Evolutionary conservation across 2,888 invertebrate species (phyloP).

Genomic region (Neoitamus cyanurus): DNA sequence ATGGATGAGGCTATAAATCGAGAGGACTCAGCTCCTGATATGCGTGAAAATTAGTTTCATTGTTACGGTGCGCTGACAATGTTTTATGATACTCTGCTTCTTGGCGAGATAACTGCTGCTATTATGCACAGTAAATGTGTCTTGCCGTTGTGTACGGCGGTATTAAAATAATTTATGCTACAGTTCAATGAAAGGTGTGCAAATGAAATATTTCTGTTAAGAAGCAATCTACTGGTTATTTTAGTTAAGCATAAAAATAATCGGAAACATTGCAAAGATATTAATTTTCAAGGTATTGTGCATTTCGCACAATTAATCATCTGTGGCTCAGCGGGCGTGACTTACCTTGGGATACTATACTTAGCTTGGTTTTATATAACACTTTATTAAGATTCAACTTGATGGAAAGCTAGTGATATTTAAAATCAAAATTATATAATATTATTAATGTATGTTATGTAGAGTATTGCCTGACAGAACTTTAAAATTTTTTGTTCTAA

Average conservation of each 20-base stretch:
- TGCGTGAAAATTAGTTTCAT: constrained; percentile 43
- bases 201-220: neutral
- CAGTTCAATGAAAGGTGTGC: neutral
- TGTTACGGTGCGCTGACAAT: constrained; percentile 35
- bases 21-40: constrained; percentile 31
- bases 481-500: too few species aligned
- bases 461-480: too few species aligned
- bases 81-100: constrained; percentile 13
- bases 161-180: neutral
- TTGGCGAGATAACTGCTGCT: neutral
- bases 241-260: too few species aligned
- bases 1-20: constrained; percentile 31
- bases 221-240: too few species aligned
- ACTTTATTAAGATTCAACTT: too few species aligned
- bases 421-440: too few species aligned
- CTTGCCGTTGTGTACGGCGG: neutral
- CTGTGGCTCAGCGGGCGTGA: too few species aligned
- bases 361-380: too few species aligned
- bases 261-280: neutral
- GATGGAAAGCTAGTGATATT: too few species aligned
- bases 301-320: too few species aligned
- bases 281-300: neutral
- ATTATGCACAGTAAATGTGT: neutral
- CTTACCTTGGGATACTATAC: too few species aligned
- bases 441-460: too few species aligned